Conservation (phyloP, 2,888 invertebrate genomes). For the Nezara viridula region DNA sequence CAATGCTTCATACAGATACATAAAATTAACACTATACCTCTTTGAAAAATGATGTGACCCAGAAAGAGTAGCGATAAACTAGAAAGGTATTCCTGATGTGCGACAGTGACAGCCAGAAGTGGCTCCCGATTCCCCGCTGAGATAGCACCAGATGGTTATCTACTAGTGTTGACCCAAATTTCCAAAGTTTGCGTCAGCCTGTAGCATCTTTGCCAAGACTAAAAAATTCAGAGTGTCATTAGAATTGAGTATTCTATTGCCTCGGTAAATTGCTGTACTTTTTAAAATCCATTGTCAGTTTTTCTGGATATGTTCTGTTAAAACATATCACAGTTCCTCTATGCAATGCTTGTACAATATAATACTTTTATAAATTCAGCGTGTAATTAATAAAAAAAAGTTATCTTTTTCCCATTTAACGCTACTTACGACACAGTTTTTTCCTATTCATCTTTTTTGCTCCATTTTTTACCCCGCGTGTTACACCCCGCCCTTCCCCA, state of each 20-base stretch:
- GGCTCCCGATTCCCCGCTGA: conserved; percentile 3
- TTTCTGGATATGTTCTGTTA: too few relatives aligned
- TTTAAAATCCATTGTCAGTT: too few relatives aligned
- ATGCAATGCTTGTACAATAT: too few relatives aligned
- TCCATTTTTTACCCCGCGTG: not conserved
- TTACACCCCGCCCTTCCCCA: not conserved
- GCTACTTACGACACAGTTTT: conserved; percentile 14
- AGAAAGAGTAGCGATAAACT: not conserved
- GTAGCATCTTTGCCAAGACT: not conserved
- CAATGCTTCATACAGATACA: too few relatives aligned
- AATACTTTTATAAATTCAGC: too few relatives aligned
- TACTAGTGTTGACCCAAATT: conserved; percentile 38
- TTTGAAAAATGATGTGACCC: not conserved
- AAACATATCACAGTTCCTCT: too few relatives aligned
- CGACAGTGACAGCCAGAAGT: not conserved
- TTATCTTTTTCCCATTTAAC: not conserved
- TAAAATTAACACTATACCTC: too few relatives aligned
- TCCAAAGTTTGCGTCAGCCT: conserved; percentile 19
- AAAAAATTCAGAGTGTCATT: not conserved
- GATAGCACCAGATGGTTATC: conserved; percentile 38
- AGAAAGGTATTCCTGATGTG: not conserved
- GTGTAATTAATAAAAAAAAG: not conserved
- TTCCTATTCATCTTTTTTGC: not conserved
- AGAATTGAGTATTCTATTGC: not conserved
- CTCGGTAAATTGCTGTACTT: too few relatives aligned